Evolutionary conservation across 2,888 invertebrate genomes (phyloP).

Genomic region (Itoplectis maculator): DNA sequence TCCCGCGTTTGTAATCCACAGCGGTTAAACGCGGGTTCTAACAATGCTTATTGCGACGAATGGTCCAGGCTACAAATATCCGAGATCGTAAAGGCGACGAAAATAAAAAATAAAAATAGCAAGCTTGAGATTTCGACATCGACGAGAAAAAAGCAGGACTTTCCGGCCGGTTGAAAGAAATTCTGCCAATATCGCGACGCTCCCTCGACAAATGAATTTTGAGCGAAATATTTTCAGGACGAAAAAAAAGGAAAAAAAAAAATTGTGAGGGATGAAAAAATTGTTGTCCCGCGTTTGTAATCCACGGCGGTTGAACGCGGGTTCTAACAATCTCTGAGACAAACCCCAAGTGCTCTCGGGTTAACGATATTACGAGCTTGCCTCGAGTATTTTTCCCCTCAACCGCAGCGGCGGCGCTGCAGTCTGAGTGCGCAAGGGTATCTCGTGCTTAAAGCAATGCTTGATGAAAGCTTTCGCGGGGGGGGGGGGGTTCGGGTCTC

Average conservation of each 20-base stretch:
- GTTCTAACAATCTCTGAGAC: slow-evolving; percentile 1
- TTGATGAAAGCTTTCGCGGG: slow-evolving; percentile 1
- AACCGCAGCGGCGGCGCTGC: background rate
- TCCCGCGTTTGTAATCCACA: too few species aligned
- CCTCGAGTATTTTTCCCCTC: slow-evolving; percentile 22
- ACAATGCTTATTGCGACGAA: background rate
- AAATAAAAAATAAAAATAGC: too few species aligned
- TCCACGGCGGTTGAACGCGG: background rate
- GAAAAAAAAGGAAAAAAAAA: background rate
- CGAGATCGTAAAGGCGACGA: background rate
- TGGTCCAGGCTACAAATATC: background rate
- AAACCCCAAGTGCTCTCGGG: slow-evolving; percentile 1
- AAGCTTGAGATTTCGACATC: too few species aligned
- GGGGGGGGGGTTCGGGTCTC: background rate
- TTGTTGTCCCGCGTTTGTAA: background rate
- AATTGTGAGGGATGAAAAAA: background rate
- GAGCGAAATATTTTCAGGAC: too few species aligned
- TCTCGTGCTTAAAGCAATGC: slow-evolving; percentile 26
- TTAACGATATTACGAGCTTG: slow-evolving; percentile 14
- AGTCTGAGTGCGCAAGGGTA: slow-evolving; percentile 31
- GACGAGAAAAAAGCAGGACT: too few species aligned
- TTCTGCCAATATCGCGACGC: too few species aligned
- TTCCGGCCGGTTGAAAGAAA: too few species aligned
- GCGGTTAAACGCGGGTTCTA: too few species aligned
- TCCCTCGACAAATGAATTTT: too few species aligned